These are phyloP conservation scores for Mobula hypostoma DNA, from an alignment of 2,113 vertebrate genomes.

Conservation along the genomic window DNA sequence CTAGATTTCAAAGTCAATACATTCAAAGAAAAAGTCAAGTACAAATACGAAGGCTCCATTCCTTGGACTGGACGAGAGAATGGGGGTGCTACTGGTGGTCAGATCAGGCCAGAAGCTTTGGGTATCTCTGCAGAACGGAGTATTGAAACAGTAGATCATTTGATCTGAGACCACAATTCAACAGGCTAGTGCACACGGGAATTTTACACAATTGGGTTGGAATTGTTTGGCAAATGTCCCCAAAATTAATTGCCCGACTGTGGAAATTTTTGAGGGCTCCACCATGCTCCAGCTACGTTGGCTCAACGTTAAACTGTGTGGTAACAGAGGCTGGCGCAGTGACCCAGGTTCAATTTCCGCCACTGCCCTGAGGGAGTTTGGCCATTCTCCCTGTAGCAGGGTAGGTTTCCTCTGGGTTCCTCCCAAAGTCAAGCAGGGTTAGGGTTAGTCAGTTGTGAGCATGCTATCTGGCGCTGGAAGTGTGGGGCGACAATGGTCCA, in stretches of 20 bases:
- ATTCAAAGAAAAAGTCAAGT: background rate
- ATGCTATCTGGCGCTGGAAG: no score
- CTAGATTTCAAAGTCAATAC: background rate
- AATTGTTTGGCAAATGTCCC: background rate
- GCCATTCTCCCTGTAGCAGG: no score
- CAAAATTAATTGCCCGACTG: background rate
- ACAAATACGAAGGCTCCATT: background rate
- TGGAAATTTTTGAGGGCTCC: background rate
- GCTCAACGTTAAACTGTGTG: no score
- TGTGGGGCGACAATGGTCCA: no score
- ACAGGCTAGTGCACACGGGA: background rate
- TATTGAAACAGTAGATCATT: background rate
- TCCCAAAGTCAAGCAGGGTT: no score
- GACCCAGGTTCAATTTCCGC: no score
- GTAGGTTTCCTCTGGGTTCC: no score
- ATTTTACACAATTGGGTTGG: background rate
- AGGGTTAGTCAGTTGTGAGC: no score
- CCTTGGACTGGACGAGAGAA: background rate
- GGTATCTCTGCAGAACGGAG: background rate
- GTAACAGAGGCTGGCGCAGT: no score
- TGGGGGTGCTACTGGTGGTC: no score
- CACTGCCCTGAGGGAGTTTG: no score
- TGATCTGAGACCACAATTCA: background rate
- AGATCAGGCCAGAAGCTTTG: background rate
- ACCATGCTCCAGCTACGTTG: background rate